Conservation (phyloP, 2,113 vertebrate species). For the Agapornis roseicollis region DNA sequence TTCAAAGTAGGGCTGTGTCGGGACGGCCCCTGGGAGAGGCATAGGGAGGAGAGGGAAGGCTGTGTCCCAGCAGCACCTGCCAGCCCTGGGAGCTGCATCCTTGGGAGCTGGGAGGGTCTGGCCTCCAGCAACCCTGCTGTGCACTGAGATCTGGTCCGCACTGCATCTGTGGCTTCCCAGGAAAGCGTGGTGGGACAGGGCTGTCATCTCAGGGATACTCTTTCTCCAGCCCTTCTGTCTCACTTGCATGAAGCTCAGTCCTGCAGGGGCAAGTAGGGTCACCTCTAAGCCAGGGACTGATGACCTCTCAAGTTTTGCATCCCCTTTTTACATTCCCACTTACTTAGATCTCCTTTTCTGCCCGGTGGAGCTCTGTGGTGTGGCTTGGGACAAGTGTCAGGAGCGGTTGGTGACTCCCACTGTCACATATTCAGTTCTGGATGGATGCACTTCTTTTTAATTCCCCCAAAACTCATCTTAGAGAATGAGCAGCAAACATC, state of each 20-base stretch:
- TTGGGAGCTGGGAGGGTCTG: rapidly evolving
- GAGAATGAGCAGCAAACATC: background rate
- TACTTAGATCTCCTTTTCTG: background rate
- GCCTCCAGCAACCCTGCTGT: background rate
- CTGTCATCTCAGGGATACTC: rapidly evolving
- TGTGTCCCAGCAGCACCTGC: background rate
- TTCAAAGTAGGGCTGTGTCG: background rate
- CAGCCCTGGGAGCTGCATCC: background rate
- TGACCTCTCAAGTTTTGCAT: background rate
- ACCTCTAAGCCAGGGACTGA: rapidly evolving
- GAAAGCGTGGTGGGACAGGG: rapidly evolving
- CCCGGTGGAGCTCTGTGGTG: rapidly evolving
- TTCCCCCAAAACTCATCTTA: background rate
- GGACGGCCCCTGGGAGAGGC: background rate
- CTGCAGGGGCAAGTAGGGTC: background rate
- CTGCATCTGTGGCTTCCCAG: rapidly evolving
- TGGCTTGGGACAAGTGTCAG: background rate
- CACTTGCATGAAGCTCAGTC: background rate
- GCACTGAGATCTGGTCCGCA: rapidly evolving
- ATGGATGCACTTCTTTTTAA: background rate
- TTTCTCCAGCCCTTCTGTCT: background rate
- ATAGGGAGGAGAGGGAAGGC: background rate
- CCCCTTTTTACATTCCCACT: background rate
- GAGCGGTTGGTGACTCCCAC: rapidly evolving
- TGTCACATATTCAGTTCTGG: rapidly evolving